These are phyloP conservation scores for Syritta pipiens DNA, from an alignment of 2,888 invertebrate genomes.

Conservation along the genomic window DNA sequence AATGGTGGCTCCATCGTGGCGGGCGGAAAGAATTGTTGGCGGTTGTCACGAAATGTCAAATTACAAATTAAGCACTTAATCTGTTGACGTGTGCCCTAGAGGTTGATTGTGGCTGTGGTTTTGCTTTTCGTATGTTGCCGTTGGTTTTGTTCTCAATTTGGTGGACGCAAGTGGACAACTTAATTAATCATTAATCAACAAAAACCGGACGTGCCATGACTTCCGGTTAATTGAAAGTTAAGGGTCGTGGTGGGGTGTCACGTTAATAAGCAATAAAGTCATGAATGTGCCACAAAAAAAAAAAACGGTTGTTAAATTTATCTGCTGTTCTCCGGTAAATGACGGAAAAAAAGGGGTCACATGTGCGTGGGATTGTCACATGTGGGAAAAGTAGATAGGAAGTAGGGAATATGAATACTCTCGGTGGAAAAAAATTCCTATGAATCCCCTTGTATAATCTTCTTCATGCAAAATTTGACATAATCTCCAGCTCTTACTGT, in stretches of 20 bases:
- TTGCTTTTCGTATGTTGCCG: too few relatives aligned
- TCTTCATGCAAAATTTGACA: too few relatives aligned
- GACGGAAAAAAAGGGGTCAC: too few relatives aligned
- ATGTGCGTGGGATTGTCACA: too few relatives aligned
- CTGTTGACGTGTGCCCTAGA: slow-evolving; percentile 17
- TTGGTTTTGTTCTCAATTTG: background rate
- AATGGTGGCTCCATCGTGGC: background rate
- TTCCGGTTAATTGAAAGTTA: slow-evolving; percentile 37
- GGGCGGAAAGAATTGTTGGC: background rate
- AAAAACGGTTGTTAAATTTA: too few relatives aligned
- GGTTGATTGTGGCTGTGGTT: too few relatives aligned
- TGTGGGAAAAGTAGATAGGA: too few relatives aligned
- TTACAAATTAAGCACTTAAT: slow-evolving; percentile 11
- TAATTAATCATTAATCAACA: slow-evolving; percentile 23
- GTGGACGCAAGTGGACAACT: background rate
- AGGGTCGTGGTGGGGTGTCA: background rate
- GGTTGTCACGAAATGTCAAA: slow-evolving; percentile 47
- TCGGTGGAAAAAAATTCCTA: too few relatives aligned
- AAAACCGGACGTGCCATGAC: background rate
- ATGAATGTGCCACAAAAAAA: slow-evolving; percentile 10
- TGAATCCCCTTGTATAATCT: too few relatives aligned
- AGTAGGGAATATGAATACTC: too few relatives aligned
- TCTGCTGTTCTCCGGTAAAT: too few relatives aligned
- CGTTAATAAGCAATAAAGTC: slow-evolving; percentile 20
- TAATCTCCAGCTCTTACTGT: too few relatives aligned